Evolutionary conservation across 2,113 vertebrate genomes (phyloP).

Genomic region (Bostrychus sinensis): DNA sequence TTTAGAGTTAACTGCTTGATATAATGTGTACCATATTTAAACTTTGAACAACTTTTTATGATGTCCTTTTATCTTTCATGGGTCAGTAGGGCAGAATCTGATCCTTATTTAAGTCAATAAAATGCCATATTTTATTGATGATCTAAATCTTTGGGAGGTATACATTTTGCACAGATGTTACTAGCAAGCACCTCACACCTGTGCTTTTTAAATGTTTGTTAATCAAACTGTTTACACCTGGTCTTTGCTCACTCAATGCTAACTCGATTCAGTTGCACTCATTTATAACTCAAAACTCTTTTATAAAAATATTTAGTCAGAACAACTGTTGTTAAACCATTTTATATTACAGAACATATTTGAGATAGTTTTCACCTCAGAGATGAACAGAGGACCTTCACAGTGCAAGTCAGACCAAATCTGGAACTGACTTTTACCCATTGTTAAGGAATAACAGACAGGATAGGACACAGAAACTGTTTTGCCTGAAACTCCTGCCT

Average conservation of each 20-base stretch:
- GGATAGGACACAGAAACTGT: background rate
- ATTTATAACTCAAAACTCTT: no score
- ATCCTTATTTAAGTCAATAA: background rate
- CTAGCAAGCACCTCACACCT: background rate
- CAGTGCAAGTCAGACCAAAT: no score
- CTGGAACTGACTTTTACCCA: no score
- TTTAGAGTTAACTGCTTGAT: no score
- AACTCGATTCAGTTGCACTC: no score
- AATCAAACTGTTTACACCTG: background rate
- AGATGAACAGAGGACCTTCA: no score
- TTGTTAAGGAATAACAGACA: no score
- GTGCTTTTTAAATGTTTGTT: background rate
- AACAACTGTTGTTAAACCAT: no score
- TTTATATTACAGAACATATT: no score
- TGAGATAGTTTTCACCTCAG: no score
- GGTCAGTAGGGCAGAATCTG: slow-evolving; percentile 2
- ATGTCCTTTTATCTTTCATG: background rate
- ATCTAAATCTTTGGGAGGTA: background rate
- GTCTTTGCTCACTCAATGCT: background rate
- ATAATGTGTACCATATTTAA: slow-evolving; percentile 7
- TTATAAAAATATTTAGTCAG: no score
- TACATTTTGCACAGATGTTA: background rate
- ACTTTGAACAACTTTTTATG: slow-evolving; percentile 7
- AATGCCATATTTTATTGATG: background rate
- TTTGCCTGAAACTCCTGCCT: no score